phyloP scores from a whole-genome alignment of 2,113 vertebrate genomes.

The Anarhynchus alexandrinus region DNA sequence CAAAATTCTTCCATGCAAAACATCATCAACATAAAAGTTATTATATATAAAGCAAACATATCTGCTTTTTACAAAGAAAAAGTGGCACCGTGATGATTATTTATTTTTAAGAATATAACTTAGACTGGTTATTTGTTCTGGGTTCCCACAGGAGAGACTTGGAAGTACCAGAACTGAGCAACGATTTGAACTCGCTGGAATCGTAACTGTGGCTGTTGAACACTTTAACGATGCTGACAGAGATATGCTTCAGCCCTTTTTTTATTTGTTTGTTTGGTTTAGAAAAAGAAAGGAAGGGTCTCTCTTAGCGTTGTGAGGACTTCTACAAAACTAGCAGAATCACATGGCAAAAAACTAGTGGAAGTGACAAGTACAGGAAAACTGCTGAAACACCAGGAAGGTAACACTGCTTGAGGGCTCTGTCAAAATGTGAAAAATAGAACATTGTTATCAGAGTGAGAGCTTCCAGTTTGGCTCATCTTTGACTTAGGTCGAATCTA shows the following conservation, averaged over 20 bases:
- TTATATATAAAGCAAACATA: slow-evolving; percentile 76
- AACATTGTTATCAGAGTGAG: slow-evolving; percentile 70
- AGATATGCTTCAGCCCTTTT: slow-evolving; percentile 76
- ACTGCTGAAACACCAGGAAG: slow-evolving; percentile 73
- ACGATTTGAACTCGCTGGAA: slow-evolving; percentile 70
- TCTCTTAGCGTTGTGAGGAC: slow-evolving; percentile 72
- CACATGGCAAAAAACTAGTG: slow-evolving; percentile 64
- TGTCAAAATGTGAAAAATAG: slow-evolving; percentile 59
- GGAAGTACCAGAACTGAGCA: slow-evolving; percentile 71
- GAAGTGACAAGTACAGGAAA: slow-evolving; percentile 67
- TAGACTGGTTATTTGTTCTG: slow-evolving; percentile 47
- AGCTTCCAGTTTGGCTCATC: slow-evolving; percentile 81
- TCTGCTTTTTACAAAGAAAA: slow-evolving; percentile 76
- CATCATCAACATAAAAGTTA: slow-evolving; percentile 79
- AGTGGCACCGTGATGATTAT: slow-evolving; percentile 48
- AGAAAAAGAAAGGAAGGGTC: slow-evolving; percentile 77
- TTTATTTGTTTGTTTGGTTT: slow-evolving; percentile 66
- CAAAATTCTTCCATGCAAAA: slow-evolving; percentile 85
- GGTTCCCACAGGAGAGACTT: slow-evolving; percentile 43
- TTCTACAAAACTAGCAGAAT: slow-evolving; percentile 66
- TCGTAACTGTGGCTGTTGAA: slow-evolving; percentile 71
- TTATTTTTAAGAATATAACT: slow-evolving; percentile 41
- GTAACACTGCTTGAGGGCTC: slow-evolving; percentile 75
- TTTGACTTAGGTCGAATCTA: slow-evolving; percentile 41
- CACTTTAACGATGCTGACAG: slow-evolving; percentile 68